These are phyloP conservation scores for Acanthurus leucopareius DNA, from an alignment of 2,797 vertebrate species.

Conservation along the genomic window DNA sequence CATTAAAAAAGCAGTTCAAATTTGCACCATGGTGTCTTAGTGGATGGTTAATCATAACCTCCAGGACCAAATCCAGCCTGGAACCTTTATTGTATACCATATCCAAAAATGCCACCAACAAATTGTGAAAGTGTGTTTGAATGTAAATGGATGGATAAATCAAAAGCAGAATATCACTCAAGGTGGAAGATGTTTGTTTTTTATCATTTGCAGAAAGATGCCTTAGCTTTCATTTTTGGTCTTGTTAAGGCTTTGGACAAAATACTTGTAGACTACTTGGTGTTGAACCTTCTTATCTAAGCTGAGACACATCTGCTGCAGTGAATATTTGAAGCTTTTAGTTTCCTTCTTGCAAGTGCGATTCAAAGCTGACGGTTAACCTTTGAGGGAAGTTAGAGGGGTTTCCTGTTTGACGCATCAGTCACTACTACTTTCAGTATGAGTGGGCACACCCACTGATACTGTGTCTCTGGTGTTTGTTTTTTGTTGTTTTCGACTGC, in stretches of 20 bases:
- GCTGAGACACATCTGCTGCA: neutral
- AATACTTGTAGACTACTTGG: too few species aligned
- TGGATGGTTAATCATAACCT: neutral
- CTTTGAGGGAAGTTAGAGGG: conserved; percentile 43
- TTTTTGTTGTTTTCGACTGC: neutral
- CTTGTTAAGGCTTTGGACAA: too few species aligned
- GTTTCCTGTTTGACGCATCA: conserved; percentile 70
- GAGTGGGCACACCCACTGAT: neutral
- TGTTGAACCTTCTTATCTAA: neutral
- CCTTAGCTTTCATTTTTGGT: neutral
- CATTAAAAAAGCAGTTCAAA: too few species aligned
- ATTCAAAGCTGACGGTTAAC: conserved; percentile 38
- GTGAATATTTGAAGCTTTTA: neutral
- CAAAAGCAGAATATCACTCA: neutral
- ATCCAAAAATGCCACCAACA: too few species aligned
- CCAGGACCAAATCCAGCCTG: fast-evolving
- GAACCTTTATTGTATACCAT: neutral
- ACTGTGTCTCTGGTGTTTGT: neutral
- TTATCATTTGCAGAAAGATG: neutral
- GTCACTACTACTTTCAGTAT: conserved; percentile 24
- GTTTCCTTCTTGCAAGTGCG: neutral
- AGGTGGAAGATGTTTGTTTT: neutral
- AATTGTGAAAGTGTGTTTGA: neutral
- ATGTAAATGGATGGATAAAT: conserved; percentile 1
- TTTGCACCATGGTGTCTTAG: neutral